These are phyloP conservation scores for Pipistrellus kuhlii DNA, from an alignment of 2,797 vertebrate genomes.

Conservation along the genomic window DNA sequence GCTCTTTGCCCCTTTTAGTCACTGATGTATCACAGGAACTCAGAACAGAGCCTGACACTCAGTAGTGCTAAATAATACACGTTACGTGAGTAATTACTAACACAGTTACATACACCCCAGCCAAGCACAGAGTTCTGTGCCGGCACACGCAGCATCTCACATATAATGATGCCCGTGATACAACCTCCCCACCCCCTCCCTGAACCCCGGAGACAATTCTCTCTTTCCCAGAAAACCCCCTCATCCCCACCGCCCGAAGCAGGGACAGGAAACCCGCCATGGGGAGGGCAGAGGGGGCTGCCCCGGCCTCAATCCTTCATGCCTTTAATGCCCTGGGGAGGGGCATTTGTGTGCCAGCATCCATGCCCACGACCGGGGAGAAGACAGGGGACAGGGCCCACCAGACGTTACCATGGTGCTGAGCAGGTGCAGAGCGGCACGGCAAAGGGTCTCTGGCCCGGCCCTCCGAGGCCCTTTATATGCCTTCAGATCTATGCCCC, in stretches of 20 bases:
- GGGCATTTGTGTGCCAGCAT: not conserved
- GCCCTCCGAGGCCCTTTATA: conserved; percentile 6
- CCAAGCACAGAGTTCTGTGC: not conserved
- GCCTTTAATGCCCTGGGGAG: not conserved
- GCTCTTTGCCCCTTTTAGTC: not conserved
- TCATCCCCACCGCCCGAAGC: not conserved
- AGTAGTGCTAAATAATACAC: not conserved
- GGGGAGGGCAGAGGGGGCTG: not conserved
- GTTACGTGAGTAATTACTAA: not conserved
- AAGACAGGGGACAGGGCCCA: not conserved
- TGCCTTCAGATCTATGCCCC: not conserved
- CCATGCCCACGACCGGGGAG: not conserved
- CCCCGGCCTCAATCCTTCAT: not conserved
- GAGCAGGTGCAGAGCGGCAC: not conserved
- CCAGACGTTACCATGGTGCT: conserved; percentile 61
- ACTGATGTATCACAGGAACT: not conserved
- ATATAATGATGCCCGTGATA: not conserved
- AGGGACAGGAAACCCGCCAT: not conserved
- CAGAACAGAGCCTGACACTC: not conserved
- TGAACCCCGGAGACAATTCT: not conserved
- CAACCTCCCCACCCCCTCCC: no score
- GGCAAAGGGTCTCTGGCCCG: not conserved
- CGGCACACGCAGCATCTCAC: not conserved
- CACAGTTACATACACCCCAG: not conserved
- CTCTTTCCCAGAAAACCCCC: not conserved